Base-by-base conservation (phyloP, 1,140 invertebrate genomes). In the Drosophila subpulchrella region DNA sequence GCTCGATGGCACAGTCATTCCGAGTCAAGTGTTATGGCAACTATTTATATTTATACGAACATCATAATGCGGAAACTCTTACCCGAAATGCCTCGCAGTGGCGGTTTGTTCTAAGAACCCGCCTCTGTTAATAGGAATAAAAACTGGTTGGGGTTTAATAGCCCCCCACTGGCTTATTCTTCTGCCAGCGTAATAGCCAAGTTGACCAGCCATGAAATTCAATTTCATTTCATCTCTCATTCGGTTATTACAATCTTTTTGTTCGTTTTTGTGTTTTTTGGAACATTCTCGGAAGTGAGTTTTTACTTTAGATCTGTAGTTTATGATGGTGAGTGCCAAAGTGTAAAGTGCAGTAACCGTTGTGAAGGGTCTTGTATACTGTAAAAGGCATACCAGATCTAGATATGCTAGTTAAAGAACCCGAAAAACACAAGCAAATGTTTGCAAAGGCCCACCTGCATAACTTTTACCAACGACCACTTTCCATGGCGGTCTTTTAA, bases 131-230 rank as follows among this genome's bases (percentile, higher is more conserved):
- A 79, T 84, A 83, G 76, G 61, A 74, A 63, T 70, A 56, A 75
- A 83, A 76, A 79, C 79, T 72, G 66, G 81, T 84, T 84, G 57
- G 60, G 48, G 71, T 85, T 84, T 84, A 81, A 84, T 85, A 61
- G 77, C 36, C 61, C 82, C 65, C 56, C 27, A 39, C 68, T 59
- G 57, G 75, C 72, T 47, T 41, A 63, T 34, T 39, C 75, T 58
- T 61, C 63, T 60, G 50, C 38, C 53, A 15, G 32, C 44, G 81
- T 84, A 85, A 85, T 81, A 85, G 60, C 60, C 50, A 61, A 44
- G 47, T 63, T 67, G 75, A 80, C 60, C 59, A 71, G 73, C 65
- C 81, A 86, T 86, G 70, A 88, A 85, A 81, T 86, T 85, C 78
- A 74, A 85, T 85, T 86, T 86, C 66, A 84, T 82, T 81, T 65